Conservation (phyloP, 1,140 invertebrate species). For the Delia radicum region DNA sequence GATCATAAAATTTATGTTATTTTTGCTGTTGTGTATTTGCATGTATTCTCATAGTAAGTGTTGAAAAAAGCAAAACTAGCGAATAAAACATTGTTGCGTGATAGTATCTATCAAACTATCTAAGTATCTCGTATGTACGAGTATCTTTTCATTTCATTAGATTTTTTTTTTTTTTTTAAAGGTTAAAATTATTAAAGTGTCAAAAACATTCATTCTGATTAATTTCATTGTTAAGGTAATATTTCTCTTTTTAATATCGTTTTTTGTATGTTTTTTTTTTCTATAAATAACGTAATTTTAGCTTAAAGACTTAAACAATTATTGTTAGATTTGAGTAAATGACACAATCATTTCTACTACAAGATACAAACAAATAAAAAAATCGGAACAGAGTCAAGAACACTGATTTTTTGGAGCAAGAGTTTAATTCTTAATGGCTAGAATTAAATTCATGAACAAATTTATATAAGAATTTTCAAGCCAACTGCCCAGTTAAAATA, state of each 20-base stretch:
- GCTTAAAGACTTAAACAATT: neutral
- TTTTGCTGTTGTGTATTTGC: neutral
- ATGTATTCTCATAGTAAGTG: neutral
- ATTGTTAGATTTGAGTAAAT: neutral
- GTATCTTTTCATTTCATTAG: neutral
- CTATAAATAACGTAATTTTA: neutral
- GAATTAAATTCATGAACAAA: too few species aligned
- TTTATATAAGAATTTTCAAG: too few species aligned
- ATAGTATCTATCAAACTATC: neutral
- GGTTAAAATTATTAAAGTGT: constrained; percentile 1
- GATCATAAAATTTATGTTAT: neutral
- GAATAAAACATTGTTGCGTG: neutral
- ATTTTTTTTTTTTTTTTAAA: neutral
- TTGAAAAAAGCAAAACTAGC: neutral
- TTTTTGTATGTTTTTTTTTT: neutral
- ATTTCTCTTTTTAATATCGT: neutral
- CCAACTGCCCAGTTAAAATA: too few species aligned
- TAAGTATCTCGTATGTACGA: neutral
- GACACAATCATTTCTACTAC: neutral
- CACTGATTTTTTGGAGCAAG: too few species aligned
- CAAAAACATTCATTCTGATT: neutral
- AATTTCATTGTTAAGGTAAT: constrained; percentile 1
- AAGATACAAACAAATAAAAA: too few species aligned
- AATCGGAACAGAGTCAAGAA: too few species aligned
- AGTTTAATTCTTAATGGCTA: too few species aligned